phyloP scores from a whole-genome alignment of 1,140 invertebrate species.

The Andricus grossulariae region DNA sequence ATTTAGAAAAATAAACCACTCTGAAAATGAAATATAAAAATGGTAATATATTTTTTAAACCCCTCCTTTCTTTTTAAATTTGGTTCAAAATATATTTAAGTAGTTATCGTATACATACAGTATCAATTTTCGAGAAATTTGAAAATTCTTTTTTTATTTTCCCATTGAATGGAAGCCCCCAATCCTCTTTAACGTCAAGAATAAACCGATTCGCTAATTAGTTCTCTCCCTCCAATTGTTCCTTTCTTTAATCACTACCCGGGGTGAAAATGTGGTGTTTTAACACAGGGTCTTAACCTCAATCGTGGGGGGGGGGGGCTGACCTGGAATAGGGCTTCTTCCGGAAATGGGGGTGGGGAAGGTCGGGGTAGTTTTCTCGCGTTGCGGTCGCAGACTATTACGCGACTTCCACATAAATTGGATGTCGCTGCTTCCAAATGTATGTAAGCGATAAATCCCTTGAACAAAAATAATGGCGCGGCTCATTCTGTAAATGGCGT shows the following conservation, averaged over 20 bases:
- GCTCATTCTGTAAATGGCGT: conserved; percentile 74
- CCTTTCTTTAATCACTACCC: conserved; percentile 68
- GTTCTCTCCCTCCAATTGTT: conserved; percentile 58
- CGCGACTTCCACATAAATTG: conserved; percentile 72
- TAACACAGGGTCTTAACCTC: neutral
- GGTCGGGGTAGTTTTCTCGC: conserved; percentile 60
- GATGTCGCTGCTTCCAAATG: conserved; percentile 67
- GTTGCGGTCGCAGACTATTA: conserved; percentile 69
- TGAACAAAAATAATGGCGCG: conserved; percentile 70
- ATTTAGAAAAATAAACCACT: too few relatives aligned
- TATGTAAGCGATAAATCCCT: conserved; percentile 69
- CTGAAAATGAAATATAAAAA: too few relatives aligned
- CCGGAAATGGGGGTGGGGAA: conserved; percentile 38
- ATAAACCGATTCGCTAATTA: conserved; percentile 58
- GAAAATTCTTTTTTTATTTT: too few relatives aligned
- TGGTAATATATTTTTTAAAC: too few relatives aligned
- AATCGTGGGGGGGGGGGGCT: conserved; percentile 4
- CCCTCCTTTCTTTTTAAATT: too few relatives aligned
- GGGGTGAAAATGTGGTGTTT: conserved; percentile 35
- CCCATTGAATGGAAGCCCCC: too few relatives aligned
- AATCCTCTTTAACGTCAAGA: neutral
- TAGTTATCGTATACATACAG: too few relatives aligned
- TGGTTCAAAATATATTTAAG: too few relatives aligned
- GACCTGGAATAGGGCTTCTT: conserved; percentile 10
- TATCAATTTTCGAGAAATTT: too few relatives aligned